phyloP scores from a whole-genome alignment of 2,888 invertebrate species.

The Galeopsomyia nigrocyanea region DNA sequence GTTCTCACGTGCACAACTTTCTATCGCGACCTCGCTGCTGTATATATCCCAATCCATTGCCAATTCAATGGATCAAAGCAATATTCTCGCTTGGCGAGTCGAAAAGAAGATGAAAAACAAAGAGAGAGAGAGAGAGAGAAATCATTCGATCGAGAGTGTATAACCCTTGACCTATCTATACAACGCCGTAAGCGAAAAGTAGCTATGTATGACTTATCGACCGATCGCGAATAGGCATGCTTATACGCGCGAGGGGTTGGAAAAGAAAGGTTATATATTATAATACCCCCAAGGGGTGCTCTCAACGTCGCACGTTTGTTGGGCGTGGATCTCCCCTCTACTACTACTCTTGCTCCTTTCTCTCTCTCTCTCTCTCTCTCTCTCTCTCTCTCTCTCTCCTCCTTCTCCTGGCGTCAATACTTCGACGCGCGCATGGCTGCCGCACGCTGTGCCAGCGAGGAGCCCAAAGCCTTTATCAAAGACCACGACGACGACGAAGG shows the following conservation, averaged over 20 bases:
- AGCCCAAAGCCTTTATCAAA: no score
- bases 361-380: constrained; percentile 29
- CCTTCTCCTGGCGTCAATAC: constrained; percentile 64
- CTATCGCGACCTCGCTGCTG: no score
- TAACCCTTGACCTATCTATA: constrained; percentile 1
- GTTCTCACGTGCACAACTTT: no score
- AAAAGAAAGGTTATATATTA: constrained; percentile 62
- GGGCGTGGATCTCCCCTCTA: constrained; percentile 64
- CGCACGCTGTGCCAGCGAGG: no score
- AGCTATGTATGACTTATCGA: not conserved
- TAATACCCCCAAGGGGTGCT: constrained; percentile 58
- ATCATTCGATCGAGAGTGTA: no score
- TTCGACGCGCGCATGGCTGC: constrained; percentile 51
- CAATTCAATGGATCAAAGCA: no score
- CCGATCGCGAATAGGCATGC: no score
- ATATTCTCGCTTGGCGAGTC: no score
- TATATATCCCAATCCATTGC: no score
- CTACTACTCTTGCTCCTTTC: constrained; percentile 32
- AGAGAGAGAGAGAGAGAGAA: no score
- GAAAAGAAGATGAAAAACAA: no score
- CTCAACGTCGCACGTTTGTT: constrained; percentile 56
- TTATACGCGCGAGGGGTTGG: constrained; percentile 15
- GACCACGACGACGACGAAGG: no score
- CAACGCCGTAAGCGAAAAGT: not conserved
- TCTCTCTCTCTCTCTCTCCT: constrained; percentile 47